These are phyloP conservation scores for Imbricaverruca yamaguchii DNA, from an alignment of 2,888 invertebrate genomes.

Conservation along the genomic window DNA sequence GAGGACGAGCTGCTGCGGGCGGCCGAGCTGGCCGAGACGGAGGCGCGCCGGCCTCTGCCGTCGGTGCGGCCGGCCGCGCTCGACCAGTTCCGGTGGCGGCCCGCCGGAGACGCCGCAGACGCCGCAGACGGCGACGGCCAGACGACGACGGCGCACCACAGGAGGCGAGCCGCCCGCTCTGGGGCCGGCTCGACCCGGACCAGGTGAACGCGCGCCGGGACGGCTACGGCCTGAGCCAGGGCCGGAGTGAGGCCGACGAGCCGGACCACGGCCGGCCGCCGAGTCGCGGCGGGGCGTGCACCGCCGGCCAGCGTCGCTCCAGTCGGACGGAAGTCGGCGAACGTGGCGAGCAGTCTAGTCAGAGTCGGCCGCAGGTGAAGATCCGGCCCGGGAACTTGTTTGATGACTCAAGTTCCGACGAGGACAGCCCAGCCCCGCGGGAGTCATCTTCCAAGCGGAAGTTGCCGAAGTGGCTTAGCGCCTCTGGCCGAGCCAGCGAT, in stretches of 20 bases:
- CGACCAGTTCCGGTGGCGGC: conserved; percentile 1
- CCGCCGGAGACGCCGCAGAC: neutral
- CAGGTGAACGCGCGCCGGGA: neutral
- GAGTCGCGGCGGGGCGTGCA: neutral
- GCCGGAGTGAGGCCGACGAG: neutral
- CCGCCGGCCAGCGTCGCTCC: neutral
- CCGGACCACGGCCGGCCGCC: neutral
- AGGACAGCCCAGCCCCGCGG: neutral
- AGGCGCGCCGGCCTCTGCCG: neutral
- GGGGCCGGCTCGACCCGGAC: neutral
- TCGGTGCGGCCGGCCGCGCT: neutral
- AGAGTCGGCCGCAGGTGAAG: too few species aligned
- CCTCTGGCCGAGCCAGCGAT: too few species aligned
- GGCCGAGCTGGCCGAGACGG: neutral
- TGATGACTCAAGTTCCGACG: neutral
- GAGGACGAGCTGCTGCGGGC: conserved; percentile 1
- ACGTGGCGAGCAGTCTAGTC: too few species aligned
- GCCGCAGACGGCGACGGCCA: neutral
- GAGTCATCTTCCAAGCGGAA: neutral
- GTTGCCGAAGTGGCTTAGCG: neutral
- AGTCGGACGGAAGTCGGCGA: too few species aligned
- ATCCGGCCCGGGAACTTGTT: neutral
- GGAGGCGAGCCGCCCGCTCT: neutral
- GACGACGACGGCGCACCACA: neutral
- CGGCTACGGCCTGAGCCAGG: too few species aligned